Percentiles rank a stretch among this genome's conserved stretches.
Conservation (phyloP, 2,888 invertebrate species). For the Idaea aversata region DNA sequence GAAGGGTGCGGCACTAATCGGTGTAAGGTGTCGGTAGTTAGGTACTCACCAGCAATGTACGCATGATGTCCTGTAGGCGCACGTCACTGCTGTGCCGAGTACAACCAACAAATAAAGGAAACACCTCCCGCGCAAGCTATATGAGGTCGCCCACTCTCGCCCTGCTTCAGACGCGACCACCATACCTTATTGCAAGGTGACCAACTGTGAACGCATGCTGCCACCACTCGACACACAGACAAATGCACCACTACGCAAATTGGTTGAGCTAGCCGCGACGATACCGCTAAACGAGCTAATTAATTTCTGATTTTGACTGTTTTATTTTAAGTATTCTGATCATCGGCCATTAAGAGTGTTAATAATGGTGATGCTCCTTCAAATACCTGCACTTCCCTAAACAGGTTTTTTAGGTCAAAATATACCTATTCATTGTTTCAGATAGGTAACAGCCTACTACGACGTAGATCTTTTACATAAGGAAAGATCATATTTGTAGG, state of each 20-base stretch:
- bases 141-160: conserved; percentile 79
- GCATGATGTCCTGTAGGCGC: conserved; percentile 68
- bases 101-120: conserved; percentile 78
- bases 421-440: too few relatives aligned
- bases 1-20: conserved; percentile 25
- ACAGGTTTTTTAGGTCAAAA: too few relatives aligned
- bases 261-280: conserved; percentile 52
- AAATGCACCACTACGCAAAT: conserved; percentile 60
- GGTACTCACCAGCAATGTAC: conserved; percentile 70
- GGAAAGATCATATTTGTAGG: too few relatives aligned
- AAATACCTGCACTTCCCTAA: neutral
- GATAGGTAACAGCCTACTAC: too few relatives aligned
- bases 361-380: neutral
- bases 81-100: conserved; percentile 72
- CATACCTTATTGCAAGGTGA: conserved; percentile 77
- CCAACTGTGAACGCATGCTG: conserved; percentile 58
- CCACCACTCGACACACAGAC: conserved; percentile 33
- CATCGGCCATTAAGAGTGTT: neutral
- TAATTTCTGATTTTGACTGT: conserved; percentile 54
- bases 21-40: neutral
- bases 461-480: too few relatives aligned
- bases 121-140: conserved; percentile 71
- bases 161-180: conserved; percentile 70
- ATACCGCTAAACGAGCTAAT: conserved; percentile 72
- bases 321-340: conserved; percentile 44